phyloP scores from a whole-genome alignment of 2,797 vertebrate species.

The Sebastes nivosus region DNA sequence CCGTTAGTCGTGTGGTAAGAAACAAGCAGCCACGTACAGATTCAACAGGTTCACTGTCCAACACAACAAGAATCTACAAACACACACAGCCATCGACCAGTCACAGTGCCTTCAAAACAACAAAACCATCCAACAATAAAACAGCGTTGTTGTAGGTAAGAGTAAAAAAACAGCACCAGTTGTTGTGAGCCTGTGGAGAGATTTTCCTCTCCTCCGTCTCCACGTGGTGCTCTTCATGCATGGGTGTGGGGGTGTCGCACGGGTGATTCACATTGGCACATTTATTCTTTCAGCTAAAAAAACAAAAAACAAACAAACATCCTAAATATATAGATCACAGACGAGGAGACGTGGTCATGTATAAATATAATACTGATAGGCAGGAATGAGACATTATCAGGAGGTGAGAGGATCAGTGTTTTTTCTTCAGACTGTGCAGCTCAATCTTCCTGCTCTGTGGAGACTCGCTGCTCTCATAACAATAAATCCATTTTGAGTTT shows the following conservation, averaged over 20 bases:
- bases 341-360: conserved; percentile 51
- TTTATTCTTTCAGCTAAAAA: conserved; percentile 63
- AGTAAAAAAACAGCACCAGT: conserved; percentile 78
- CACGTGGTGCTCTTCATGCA: conserved; percentile 72
- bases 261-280: conserved; percentile 76
- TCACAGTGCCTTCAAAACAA: conserved; percentile 78
- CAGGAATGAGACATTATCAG: conserved; percentile 62
- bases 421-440: conserved; percentile 66
- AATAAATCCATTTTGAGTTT: neutral
- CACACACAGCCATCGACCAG: conserved; percentile 75
- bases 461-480: conserved; percentile 42
- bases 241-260: conserved; percentile 58
- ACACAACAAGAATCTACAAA: conserved; percentile 75
- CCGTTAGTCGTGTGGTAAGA: conserved; percentile 76
- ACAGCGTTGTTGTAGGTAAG: conserved; percentile 48
- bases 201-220: conserved; percentile 35
- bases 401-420: conserved; percentile 47
- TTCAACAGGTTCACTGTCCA: conserved; percentile 78
- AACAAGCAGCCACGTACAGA: conserved; percentile 81
- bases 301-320: conserved; percentile 55
- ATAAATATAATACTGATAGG: conserved; percentile 74
- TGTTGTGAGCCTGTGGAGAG: conserved; percentile 64
- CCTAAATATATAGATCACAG: conserved; percentile 67
- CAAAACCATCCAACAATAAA: conserved; percentile 69
- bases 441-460: conserved; percentile 71